A percentile compares a stretch with the other conserved stretches of the same genome.
Evolutionary conservation across 2,113 vertebrate genomes (phyloP).

Genomic region (Sander vitreus): DNA sequence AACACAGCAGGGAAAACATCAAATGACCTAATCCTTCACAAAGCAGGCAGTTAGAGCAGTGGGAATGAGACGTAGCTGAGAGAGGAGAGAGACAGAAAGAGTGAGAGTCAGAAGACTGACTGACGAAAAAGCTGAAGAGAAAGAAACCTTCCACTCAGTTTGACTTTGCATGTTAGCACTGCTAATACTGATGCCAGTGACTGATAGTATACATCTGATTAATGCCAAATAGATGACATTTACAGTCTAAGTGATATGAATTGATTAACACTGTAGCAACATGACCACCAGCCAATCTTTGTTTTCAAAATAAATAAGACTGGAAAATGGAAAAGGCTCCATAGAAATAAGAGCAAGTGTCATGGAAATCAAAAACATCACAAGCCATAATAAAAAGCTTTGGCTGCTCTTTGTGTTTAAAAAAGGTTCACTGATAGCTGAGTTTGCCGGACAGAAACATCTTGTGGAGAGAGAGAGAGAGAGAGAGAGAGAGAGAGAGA

Average conservation of each 20-base stretch:
- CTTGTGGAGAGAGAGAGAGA: conserved; percentile 25
- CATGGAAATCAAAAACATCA: conserved; percentile 45
- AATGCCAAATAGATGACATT: conserved; percentile 33
- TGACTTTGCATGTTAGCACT: conserved; percentile 14
- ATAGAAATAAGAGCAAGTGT: conserved; percentile 33
- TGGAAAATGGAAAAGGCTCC: neutral
- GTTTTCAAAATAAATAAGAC: conserved; percentile 64
- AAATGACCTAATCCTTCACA: conserved; percentile 82
- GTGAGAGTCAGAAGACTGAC: conserved; percentile 23
- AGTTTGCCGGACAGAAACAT: conserved; percentile 62
- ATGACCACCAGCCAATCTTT: conserved; percentile 39
- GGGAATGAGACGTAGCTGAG: conserved; percentile 44
- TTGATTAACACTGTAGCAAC: conserved; percentile 61
- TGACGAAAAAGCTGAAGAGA: neutral
- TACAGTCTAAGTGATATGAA: conserved; percentile 40
- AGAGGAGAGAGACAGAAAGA: conserved; percentile 26
- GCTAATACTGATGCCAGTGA: conserved; percentile 7
- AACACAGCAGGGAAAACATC: conserved; percentile 70
- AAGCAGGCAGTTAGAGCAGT: conserved; percentile 74
- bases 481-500: conserved; percentile 30
- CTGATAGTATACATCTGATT: conserved; percentile 27
- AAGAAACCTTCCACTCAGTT: neutral
- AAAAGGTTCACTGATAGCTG: conserved; percentile 64
- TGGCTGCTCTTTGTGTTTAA: conserved; percentile 66
- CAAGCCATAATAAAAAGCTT: conserved; percentile 51